Conservation (phyloP, 35 echinoderm and acorn worm genomes). For the Stichopus chloronotus region DNA sequence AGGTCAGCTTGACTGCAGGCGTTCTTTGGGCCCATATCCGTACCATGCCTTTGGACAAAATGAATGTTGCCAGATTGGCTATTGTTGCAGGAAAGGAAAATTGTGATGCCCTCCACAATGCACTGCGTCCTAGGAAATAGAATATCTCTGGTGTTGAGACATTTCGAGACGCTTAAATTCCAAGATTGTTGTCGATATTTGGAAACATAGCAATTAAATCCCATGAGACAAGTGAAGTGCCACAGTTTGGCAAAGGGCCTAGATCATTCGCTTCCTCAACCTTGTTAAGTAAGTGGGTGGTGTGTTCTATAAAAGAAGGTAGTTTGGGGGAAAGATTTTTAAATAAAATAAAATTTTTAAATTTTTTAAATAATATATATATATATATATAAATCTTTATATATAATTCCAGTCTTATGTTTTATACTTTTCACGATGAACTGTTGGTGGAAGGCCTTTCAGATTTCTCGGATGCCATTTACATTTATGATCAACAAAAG, state of each 20-base stretch:
- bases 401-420: too few species aligned
- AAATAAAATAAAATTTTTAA: too few species aligned
- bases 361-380: too few species aligned
- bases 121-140: background rate
- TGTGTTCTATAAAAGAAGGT: slow-evolving; percentile 7
- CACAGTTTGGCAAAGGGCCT: background rate
- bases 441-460: too few species aligned
- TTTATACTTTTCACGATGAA: too few species aligned
- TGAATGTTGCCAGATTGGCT: background rate
- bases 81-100: background rate
- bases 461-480: too few species aligned
- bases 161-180: slow-evolving; percentile 3
- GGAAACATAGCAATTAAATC: background rate
- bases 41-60: background rate
- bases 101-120: background rate
- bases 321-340: slow-evolving; percentile 27
- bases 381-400: too few species aligned
- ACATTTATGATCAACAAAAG: too few species aligned
- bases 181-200: background rate
- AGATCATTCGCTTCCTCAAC: background rate
- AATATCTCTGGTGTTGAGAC: background rate
- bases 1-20: background rate
- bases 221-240: background rate
- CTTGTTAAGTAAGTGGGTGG: slow-evolving; percentile 1
- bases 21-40: background rate